Conservation (phyloP, 2,888 invertebrate genomes). For the Molanna angustata region DNA sequence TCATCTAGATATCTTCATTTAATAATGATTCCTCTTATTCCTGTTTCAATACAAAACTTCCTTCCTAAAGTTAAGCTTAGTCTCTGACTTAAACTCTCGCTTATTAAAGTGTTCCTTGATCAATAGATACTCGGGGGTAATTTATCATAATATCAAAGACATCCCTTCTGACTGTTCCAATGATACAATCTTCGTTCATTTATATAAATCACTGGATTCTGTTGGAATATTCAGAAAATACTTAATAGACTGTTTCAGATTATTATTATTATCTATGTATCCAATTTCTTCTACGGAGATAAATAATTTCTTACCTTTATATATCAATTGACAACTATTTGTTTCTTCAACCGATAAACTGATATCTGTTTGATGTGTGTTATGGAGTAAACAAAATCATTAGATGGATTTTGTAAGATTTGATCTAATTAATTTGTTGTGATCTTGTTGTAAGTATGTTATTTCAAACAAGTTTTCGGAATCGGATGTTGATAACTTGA, state of each 20-base stretch:
- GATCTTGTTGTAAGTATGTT: no score
- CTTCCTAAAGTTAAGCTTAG: conserved; percentile 25
- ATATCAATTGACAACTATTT: no score
- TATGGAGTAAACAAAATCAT: no score
- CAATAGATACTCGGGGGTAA: conserved; percentile 20
- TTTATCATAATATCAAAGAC: conserved; percentile 29
- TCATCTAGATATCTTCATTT: conserved; percentile 21
- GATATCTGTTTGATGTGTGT: no score
- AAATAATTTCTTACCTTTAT: no score
- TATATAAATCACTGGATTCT: conserved; percentile 29
- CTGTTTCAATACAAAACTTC: conserved; percentile 28
- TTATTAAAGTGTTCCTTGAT: conserved; percentile 16
- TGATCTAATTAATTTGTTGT: no score
- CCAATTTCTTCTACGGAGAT: no score
- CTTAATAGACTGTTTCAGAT: conserved; percentile 10
- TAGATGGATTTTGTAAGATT: no score
- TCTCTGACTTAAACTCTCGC: conserved; percentile 18
- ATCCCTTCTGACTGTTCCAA: conserved; percentile 20
- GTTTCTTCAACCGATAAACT: no score
- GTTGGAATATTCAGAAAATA: conserved; percentile 10
- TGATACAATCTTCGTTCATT: conserved; percentile 30
- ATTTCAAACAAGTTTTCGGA: no score
- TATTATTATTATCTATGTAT: no score
- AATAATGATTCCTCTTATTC: conserved; percentile 22
- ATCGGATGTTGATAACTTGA: no score